Percentiles rank a stretch among this genome's conserved stretches.
phyloP scores from a whole-genome alignment of 37 sponge, comb jelly and placozoan species.

The Ephydatia muelleri region DNA sequence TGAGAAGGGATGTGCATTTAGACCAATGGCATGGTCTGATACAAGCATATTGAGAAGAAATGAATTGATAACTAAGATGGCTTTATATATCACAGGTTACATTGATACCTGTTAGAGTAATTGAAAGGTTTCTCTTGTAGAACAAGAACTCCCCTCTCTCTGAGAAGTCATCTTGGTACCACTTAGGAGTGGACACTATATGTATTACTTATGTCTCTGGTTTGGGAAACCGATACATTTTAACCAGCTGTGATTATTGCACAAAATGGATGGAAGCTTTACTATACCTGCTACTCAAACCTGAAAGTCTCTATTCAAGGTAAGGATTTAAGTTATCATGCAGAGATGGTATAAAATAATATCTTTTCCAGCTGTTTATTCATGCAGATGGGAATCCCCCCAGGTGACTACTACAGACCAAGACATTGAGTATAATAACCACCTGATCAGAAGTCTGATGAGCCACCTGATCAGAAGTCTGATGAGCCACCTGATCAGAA shows the following conservation, averaged over 20 bases:
- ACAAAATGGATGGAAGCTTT: conserved; percentile 62
- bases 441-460: conserved; percentile 37
- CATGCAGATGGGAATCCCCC: conserved; percentile 12
- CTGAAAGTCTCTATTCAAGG: conserved; percentile 64
- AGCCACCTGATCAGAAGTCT: conserved; percentile 44
- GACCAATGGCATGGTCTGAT: too few species aligned
- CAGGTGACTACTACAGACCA: conserved; percentile 38
- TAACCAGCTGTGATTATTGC: conserved; percentile 72
- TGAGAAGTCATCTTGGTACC: conserved; percentile 67
- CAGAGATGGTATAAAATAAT: too few species aligned
- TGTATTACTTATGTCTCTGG: conserved; percentile 17
- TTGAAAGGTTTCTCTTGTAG: conserved; percentile 36
- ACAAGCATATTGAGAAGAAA: too few species aligned
- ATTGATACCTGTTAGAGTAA: conserved; percentile 64
- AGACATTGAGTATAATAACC: conserved; percentile 44
- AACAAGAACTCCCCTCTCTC: conserved; percentile 71
- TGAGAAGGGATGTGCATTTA: too few species aligned
- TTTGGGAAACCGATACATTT: conserved; percentile 48
- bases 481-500: conserved; percentile 43
- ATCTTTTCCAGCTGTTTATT: neutral
- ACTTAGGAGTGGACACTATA: conserved; percentile 69
- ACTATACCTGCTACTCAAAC: conserved; percentile 36
- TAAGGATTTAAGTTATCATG: neutral
- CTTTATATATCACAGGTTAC: neutral
- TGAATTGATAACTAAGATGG: too few species aligned